A percentile compares a stretch with the other conserved stretches of the same genome.
Evolutionary conservation across 2,113 vertebrate genomes (phyloP).

Genomic region (Chelonoidis abingdonii): DNA sequence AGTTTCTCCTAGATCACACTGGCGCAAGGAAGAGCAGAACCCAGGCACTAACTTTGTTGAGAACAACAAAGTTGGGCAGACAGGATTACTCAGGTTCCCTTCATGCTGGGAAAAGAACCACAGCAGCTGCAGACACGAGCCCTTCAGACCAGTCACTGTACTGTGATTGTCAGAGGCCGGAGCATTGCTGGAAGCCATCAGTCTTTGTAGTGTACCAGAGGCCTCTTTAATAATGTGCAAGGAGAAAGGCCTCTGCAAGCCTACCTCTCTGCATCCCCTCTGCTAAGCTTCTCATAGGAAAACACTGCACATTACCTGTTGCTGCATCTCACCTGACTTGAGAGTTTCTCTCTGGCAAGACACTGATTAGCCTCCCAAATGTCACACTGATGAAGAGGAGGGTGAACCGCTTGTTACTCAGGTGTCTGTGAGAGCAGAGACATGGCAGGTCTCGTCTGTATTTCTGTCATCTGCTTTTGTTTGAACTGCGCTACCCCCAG

Average conservation of each 20-base stretch:
- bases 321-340: neutral
- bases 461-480: neutral
- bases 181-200: neutral
- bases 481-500: neutral
- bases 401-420: neutral
- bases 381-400: neutral
- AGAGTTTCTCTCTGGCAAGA: neutral
- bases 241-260: neutral
- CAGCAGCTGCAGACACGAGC: too few species aligned
- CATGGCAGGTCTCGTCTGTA: neutral
- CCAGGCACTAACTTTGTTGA: neutral
- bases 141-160: neutral
- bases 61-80: neutral
- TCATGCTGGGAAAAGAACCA: neutral
- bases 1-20: neutral
- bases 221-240: neutral
- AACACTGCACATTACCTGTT: neutral
- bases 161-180: neutral
- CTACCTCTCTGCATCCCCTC: neutral
- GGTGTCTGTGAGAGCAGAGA: neutral
- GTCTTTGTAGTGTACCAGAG: neutral
- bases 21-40: neutral
- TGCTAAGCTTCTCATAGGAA: neutral
- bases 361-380: neutral
- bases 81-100: too few species aligned